Evolutionary conservation across 2,888 invertebrate genomes (phyloP).

Genomic region (Acrobasis suavella): DNA sequence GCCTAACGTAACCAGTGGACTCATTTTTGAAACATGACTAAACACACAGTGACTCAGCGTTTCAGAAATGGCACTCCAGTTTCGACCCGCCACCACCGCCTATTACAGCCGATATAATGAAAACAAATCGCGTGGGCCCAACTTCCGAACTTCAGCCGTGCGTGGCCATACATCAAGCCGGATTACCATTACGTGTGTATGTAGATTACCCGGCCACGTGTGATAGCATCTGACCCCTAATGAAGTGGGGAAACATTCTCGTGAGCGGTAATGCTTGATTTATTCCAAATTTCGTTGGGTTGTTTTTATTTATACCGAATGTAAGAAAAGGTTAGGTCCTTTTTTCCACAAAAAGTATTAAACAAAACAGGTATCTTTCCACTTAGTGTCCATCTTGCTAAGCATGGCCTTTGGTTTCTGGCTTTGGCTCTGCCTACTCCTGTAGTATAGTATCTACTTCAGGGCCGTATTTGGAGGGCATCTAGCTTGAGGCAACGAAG

Average conservation of each 20-base stretch:
- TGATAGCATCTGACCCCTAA: constrained; percentile 46
- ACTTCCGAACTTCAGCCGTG: constrained; percentile 23
- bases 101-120: constrained; percentile 1
- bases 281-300: constrained; percentile 8
- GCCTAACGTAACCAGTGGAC: too few species aligned
- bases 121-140: constrained; percentile 23
- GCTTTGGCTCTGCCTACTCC: too few species aligned
- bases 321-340: neutral
- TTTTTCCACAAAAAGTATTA: neutral
- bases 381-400: too few species aligned
- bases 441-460: too few species aligned
- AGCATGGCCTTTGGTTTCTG: too few species aligned
- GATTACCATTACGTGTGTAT: constrained; percentile 50
- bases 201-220: constrained; percentile 41
- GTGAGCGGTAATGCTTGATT: constrained; percentile 6
- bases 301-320: constrained; percentile 2
- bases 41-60: too few species aligned
- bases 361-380: too few species aligned
- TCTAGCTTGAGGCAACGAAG: too few species aligned
- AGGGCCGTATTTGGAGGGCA: too few species aligned
- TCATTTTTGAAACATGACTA: too few species aligned
- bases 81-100: neutral
- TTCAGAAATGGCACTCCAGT: too few species aligned
- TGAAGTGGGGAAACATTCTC: constrained; percentile 13
- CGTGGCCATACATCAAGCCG: constrained; percentile 43